These are phyloP conservation scores for Eristalinus aeneus DNA, from an alignment of 2,888 invertebrate genomes.

Conservation along the genomic window DNA sequence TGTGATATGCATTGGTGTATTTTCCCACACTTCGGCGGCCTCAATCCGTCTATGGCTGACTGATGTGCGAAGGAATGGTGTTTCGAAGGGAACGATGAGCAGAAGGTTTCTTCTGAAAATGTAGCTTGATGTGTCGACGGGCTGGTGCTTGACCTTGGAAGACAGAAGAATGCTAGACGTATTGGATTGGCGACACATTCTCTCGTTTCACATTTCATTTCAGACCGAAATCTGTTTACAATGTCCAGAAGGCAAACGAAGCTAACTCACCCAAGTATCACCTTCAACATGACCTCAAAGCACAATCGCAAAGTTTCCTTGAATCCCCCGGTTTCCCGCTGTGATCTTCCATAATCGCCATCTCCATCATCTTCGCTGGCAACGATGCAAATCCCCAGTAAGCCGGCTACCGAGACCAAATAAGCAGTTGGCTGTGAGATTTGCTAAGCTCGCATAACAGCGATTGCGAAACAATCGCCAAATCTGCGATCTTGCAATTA, in stretches of 20 bases:
- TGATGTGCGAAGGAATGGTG: neutral
- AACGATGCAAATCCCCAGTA: neutral
- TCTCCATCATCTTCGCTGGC: neutral
- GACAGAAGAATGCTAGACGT: too few species aligned
- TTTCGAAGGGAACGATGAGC: neutral
- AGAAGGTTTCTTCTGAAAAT: neutral
- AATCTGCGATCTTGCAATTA: conserved; percentile 3
- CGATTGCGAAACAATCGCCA: conserved; percentile 4
- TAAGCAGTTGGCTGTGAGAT: too few species aligned
- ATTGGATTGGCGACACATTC: too few species aligned
- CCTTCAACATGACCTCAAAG: neutral
- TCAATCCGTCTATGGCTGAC: neutral
- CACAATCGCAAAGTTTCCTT: neutral
- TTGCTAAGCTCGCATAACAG: neutral
- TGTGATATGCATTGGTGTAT: neutral
- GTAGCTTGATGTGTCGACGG: neutral
- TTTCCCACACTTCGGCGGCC: neutral
- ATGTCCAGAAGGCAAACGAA: too few species aligned
- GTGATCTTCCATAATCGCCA: too few species aligned
- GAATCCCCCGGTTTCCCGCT: neutral
- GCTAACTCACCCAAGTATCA: neutral
- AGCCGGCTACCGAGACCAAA: neutral
- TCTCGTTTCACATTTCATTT: too few species aligned
- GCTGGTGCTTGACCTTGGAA: too few species aligned
- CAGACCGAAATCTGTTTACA: too few species aligned